Evolutionary conservation across 1,140 invertebrate genomes (phyloP).

Genomic region (Bathynomus jamesi): DNA sequence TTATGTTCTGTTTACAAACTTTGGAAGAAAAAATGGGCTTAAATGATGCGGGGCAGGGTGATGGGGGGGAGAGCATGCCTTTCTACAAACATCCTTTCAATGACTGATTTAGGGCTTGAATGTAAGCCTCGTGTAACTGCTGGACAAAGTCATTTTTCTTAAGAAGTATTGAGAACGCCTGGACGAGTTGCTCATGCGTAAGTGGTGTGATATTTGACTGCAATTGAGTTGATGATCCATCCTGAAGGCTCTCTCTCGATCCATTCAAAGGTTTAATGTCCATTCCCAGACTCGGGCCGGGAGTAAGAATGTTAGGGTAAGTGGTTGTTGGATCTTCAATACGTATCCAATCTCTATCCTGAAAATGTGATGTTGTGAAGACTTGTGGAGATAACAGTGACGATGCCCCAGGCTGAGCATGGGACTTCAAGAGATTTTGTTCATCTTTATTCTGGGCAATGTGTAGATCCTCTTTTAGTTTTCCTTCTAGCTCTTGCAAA

Average conservation of each 20-base stretch:
- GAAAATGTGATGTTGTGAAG: conserved; percentile 18
- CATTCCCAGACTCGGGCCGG: conserved; percentile 6
- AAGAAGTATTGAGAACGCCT: conserved; percentile 28
- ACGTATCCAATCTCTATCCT: conserved; percentile 1
- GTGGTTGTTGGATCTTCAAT: conserved; percentile 18
- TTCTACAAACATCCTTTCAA: not conserved
- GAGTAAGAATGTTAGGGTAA: conserved; percentile 12
- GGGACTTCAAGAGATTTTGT: not conserved
- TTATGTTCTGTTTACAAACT: no score
- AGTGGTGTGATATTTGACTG: conserved; percentile 12
- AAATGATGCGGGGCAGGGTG: no score
- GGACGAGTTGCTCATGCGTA: conserved; percentile 32
- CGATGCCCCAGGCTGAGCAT: conserved; percentile 9
- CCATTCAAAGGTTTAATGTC: conserved; percentile 24
- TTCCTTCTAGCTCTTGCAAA: conserved; percentile 32
- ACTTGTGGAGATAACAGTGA: conserved; percentile 26
- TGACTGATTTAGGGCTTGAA: not conserved
- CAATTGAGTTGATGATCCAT: conserved; percentile 3
- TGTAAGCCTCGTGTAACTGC: conserved; percentile 32
- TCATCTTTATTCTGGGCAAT: conserved; percentile 27
- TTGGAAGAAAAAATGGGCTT: no score
- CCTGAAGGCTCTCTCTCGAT: conserved; percentile 25
- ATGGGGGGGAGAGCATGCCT: no score
- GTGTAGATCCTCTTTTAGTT: conserved; percentile 29
- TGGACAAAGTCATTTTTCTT: conserved; percentile 36